phyloP scores from a whole-genome alignment of 1,140 invertebrate species.

The Drosophila saltans region DNA sequence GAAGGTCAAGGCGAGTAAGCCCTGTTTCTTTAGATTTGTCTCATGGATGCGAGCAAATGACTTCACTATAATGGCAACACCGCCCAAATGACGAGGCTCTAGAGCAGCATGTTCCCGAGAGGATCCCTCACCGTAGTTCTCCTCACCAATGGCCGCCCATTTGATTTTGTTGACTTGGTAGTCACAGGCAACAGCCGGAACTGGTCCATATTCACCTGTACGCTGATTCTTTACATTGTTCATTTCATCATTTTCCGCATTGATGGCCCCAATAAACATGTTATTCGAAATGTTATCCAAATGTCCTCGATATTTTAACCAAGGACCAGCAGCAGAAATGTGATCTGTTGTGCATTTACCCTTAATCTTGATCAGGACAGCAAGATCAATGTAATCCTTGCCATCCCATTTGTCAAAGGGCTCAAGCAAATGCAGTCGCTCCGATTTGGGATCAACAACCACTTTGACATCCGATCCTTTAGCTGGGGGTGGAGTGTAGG shows the following conservation, averaged over 20 bases:
- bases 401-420: slow-evolving; percentile 99
- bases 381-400: slow-evolving; percentile 95
- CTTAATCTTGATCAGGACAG: slow-evolving; percentile 98
- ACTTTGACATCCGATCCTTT: slow-evolving; percentile 85
- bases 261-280: slow-evolving; percentile 98
- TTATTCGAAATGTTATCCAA: slow-evolving; percentile 99
- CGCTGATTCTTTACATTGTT: slow-evolving; percentile 97
- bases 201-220: slow-evolving; percentile 92
- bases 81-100: slow-evolving; percentile 96
- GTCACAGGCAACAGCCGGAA: slow-evolving; percentile 96
- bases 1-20: slow-evolving; percentile 98
- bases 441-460: slow-evolving; percentile 93
- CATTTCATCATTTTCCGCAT: slow-evolving; percentile 97
- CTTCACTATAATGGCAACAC: slow-evolving; percentile 99
- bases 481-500: slow-evolving; percentile 94
- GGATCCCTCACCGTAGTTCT: slow-evolving; percentile 98
- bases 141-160: slow-evolving; percentile 98
- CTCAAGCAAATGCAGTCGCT: slow-evolving; percentile 95
- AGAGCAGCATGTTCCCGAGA: slow-evolving; percentile 98
- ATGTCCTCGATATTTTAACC: slow-evolving; percentile 99
- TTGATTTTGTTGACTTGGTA: slow-evolving; percentile 96
- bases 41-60: slow-evolving; percentile 99
- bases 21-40: slow-evolving; percentile 99
- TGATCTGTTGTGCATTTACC: slow-evolving; percentile 99
- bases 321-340: slow-evolving; percentile 99